These are phyloP conservation scores for Tenualosa ilisha DNA, from an alignment of 2,797 vertebrate species.

Conservation along the genomic window DNA sequence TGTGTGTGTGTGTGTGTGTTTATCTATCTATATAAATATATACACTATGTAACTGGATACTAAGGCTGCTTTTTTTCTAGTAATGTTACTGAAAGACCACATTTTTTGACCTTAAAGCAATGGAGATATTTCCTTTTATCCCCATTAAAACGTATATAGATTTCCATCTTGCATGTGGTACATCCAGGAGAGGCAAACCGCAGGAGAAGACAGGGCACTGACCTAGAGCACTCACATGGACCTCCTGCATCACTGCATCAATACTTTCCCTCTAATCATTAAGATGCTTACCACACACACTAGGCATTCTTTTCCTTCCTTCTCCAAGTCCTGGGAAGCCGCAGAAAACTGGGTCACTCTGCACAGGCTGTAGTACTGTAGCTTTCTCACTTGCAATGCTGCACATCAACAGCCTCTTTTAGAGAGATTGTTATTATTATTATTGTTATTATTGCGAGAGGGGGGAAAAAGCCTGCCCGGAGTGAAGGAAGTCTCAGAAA, in stretches of 20 bases:
- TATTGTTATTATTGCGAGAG: neutral
- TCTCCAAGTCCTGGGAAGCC: neutral
- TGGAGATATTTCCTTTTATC: neutral
- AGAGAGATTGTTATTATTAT: neutral
- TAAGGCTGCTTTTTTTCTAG: neutral
- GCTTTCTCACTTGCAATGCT: neutral
- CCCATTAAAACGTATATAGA: neutral
- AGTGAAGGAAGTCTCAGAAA: neutral
- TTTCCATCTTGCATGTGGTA: neutral
- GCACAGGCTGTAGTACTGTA: neutral
- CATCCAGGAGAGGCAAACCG: neutral
- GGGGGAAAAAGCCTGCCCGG: neutral
- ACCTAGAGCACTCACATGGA: neutral
- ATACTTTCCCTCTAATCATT: neutral
- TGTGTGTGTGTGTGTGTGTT: neutral
- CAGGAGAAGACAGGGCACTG: neutral
- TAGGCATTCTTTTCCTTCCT: neutral
- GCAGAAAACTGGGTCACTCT: neutral
- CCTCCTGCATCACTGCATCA: neutral
- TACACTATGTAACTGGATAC: neutral
- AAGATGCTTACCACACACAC: neutral
- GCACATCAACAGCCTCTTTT: neutral
- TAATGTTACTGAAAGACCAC: neutral
- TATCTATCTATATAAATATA: neutral
- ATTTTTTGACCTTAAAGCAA: neutral